Evolutionary conservation across 2,888 invertebrate genomes (phyloP).

Genomic region (Tipula vernalis): DNA sequence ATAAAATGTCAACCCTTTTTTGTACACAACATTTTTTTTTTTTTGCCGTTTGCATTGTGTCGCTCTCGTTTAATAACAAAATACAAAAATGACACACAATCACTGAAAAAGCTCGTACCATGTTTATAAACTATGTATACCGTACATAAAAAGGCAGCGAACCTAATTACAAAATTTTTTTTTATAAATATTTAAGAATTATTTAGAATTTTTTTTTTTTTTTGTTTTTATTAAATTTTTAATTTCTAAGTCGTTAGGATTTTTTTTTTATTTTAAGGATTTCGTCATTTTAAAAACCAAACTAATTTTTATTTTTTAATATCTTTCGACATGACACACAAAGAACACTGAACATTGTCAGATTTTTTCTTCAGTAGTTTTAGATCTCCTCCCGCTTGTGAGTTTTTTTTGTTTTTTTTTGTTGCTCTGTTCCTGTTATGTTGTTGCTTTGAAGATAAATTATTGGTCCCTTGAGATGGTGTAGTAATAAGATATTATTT

Average conservation of each 20-base stretch:
- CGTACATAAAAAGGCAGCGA: not conserved
- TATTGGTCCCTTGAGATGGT: not conserved
- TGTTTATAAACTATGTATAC: not conserved
- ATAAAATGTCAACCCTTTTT: not conserved
- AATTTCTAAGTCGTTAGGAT: not conserved
- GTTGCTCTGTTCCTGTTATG: not conserved
- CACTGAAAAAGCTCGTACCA: not conserved
- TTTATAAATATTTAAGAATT: not conserved
- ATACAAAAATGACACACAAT: not conserved
- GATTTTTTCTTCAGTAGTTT: not conserved
- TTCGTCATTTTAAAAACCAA: not conserved
- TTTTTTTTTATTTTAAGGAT: not conserved
- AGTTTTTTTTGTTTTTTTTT: not conserved
- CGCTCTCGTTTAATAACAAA: not conserved
- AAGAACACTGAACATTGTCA: not conserved
- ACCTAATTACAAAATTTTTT: not conserved
- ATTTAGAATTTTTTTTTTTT: not conserved
- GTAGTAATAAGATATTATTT: conserved; percentile 4
- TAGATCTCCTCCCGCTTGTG: not conserved
- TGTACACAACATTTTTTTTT: not conserved
- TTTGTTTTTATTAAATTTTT: not conserved
- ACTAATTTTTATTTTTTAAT: no score
- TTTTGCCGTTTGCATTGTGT: not conserved
- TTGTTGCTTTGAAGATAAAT: not conserved
- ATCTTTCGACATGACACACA: not conserved